Percentiles rank a stretch among this genome's conserved stretches.
Evolutionary conservation across 2,797 vertebrate species (phyloP).

Genomic region (Amblyraja radiata): DNA sequence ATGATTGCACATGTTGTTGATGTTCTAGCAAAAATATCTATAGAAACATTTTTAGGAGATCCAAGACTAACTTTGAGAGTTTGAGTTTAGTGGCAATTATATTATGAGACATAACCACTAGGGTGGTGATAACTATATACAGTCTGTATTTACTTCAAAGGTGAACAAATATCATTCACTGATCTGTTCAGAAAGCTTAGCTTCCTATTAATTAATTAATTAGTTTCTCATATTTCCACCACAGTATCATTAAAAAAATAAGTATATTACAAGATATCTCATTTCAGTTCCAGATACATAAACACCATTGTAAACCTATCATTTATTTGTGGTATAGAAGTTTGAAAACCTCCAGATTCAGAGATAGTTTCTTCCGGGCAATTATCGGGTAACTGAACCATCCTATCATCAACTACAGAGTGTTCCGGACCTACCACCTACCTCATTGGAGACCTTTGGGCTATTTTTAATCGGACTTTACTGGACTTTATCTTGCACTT

Average conservation of each 20-base stretch:
- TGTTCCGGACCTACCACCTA: too few relatives aligned
- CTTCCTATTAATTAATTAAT: not conserved
- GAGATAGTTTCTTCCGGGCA: too few relatives aligned
- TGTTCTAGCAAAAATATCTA: not conserved
- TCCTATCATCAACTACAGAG: too few relatives aligned
- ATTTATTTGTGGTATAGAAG: not conserved
- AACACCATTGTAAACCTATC: too few relatives aligned
- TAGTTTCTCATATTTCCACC: too few relatives aligned
- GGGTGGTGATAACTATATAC: slow-evolving; percentile 20
- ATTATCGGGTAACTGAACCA: too few relatives aligned
- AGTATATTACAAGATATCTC: not conserved
- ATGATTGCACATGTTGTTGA: not conserved
- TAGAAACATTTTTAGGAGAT: too few relatives aligned
- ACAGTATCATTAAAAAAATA: not conserved
- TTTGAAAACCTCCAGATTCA: not conserved
- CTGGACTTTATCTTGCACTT: too few relatives aligned
- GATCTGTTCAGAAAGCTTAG: not conserved
- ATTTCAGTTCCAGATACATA: not conserved
- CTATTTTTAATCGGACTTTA: too few relatives aligned
- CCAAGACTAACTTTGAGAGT: not conserved
- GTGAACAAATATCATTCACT: not conserved
- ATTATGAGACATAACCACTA: slow-evolving; percentile 7
- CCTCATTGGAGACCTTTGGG: too few relatives aligned
- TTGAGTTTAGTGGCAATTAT: not conserved
- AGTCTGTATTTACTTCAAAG: not conserved